A percentile compares a stretch with the other conserved stretches of the same genome.
These are phyloP conservation scores for Zaprionus camerounensis DNA, from an alignment of 1,140 invertebrate genomes.

Conservation along the genomic window DNA sequence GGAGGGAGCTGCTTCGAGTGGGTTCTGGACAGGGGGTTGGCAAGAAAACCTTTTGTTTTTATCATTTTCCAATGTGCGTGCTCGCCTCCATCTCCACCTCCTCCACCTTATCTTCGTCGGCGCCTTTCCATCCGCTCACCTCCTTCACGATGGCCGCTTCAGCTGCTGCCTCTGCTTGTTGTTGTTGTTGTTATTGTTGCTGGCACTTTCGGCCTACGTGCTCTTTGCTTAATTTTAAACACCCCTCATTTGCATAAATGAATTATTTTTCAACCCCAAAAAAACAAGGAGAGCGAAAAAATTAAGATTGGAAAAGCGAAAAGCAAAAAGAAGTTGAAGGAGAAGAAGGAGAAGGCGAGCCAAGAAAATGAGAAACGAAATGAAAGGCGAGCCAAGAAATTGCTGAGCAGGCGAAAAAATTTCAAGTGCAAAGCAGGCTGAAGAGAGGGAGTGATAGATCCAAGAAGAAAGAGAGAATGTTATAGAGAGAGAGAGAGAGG, in stretches of 20 bases:
- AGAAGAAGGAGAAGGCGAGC: conserved; percentile 29
- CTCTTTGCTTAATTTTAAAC: conserved; percentile 83
- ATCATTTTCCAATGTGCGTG: conserved; percentile 72
- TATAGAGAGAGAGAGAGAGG: conserved; percentile 25
- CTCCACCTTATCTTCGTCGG: conserved; percentile 11
- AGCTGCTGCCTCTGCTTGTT: conserved; percentile 15
- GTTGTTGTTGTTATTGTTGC: conserved; percentile 31
- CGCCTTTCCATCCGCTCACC: conserved; percentile 50
- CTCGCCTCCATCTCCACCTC: conserved; percentile 27
- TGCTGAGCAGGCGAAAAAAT: conserved; percentile 75
- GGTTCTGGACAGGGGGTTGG: conserved; percentile 1
- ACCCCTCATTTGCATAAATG: conserved; percentile 82
- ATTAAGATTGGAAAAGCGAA: conserved; percentile 60
- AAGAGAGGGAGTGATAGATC: conserved; percentile 3
- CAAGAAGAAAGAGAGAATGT: conserved; percentile 38
- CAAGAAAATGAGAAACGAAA: conserved; percentile 70
- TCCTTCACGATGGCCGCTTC: conserved; percentile 63
- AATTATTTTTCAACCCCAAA: conserved; percentile 82
- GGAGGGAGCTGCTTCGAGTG: conserved; percentile 19
- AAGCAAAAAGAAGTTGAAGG: conserved; percentile 8
- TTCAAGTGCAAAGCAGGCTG: conserved; percentile 61
- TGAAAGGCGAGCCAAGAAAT: conserved; percentile 61
- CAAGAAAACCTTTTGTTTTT: conserved; percentile 74
- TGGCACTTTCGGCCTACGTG: conserved; percentile 76
- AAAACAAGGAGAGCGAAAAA: conserved; percentile 56